Base-by-base conservation (phyloP, 2,797 vertebrate genomes). In the Tympanoctomys barrerae region DNA sequence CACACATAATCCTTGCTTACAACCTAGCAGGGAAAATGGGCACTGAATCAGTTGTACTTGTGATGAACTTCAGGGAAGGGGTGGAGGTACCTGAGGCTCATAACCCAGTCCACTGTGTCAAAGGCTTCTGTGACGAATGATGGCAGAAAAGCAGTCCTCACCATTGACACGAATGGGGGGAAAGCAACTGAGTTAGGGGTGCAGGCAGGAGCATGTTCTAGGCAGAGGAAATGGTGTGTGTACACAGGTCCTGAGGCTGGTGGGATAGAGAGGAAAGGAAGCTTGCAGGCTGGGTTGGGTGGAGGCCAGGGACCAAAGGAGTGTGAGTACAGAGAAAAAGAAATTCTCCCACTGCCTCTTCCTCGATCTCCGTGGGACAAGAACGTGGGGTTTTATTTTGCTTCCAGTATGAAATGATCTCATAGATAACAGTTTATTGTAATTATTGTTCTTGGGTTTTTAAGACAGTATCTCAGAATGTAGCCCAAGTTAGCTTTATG, bases 391-490 rank as follows among this genome's bases (percentile, higher is more conserved):
- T 83, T 89, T 77, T 28, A 77, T 92, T 90, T 54, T 36, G 52
- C 68, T 82, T 86, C 62, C 86, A 16, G 82, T 88, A 18, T 62
- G 66, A 93, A 80, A 52, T 78, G 54, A 91, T 42, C 49, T 42
- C 57, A n/a, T 81, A 78, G 11, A 78, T 33, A 39, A 24, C 11
- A 49, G 39, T 91, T 87, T 77, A 42, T 78, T 78, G 19, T 19
- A 49, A 33, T 78, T 78, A 52, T 52, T 78, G 31, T 78, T 78
- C 49, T 49, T 78, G 14, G 31, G 19, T 78, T 46, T 78, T 78
- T 49, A 49, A 82, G 57, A 33, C 80, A 82, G 36, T 16, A 36
- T 78, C 46, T 78, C 46, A 52, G 39, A 19, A 49, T 52, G 7
- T 33, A 78, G 28, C 28, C 28, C 16, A 33, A 49, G 14, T 52